A percentile compares a stretch with the other conserved stretches of the same genome.
These are phyloP conservation scores for Oncorhynchus masou DNA, from an alignment of 2,113 vertebrate species.

Conservation along the genomic window DNA sequence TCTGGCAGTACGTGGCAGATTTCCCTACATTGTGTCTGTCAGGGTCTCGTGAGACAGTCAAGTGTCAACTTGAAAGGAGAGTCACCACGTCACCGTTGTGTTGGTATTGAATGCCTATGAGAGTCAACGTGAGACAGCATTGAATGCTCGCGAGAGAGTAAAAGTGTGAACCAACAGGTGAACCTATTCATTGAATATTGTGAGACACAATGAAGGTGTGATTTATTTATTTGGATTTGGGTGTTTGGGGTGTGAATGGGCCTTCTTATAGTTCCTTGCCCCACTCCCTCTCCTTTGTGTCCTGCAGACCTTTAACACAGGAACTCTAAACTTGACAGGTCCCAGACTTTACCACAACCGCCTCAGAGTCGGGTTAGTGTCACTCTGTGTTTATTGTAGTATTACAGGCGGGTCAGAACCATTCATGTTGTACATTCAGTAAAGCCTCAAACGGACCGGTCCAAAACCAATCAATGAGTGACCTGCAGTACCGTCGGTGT, in stretches of 20 bases:
- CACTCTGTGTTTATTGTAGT: background rate
- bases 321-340: slow-evolving; percentile 62
- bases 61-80: background rate
- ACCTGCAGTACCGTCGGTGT: background rate
- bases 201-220: background rate
- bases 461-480: background rate
- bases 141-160: too few relatives aligned
- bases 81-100: background rate
- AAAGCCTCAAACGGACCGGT: slow-evolving; percentile 13
- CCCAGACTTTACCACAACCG: slow-evolving; percentile 38
- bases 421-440: background rate
- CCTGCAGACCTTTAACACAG: slow-evolving; percentile 51
- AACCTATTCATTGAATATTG: background rate
- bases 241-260: slow-evolving; percentile 30
- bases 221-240: background rate
- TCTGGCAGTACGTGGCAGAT: too few relatives aligned
- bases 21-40: too few relatives aligned
- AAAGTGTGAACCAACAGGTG: background rate
- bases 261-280: slow-evolving; percentile 32
- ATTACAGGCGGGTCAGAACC: background rate
- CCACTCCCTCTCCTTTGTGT: slow-evolving; percentile 28
- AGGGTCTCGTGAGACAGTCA: background rate
- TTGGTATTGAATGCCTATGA: too few relatives aligned
- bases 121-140: background rate
- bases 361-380: slow-evolving; percentile 9